phyloP scores from a whole-genome alignment of 2,113 vertebrate species.

The Saguinus midas region DNA sequence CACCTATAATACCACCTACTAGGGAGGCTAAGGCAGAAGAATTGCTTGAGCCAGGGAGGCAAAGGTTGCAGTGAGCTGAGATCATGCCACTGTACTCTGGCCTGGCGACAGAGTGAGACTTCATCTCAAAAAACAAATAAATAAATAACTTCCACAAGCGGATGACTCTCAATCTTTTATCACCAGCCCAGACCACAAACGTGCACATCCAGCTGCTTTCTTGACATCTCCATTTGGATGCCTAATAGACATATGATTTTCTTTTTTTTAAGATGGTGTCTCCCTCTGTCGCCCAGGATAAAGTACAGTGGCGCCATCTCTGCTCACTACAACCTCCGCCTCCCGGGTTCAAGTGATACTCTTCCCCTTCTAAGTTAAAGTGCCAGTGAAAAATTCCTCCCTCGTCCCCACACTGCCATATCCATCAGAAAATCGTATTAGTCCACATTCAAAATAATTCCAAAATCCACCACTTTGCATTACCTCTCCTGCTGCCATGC shows the following conservation, averaged over 20 bases:
- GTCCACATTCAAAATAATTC: neutral
- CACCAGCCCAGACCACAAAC: neutral
- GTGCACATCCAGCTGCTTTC: neutral
- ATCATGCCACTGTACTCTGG: too few relatives aligned
- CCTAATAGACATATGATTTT: neutral
- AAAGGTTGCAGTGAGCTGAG: too few relatives aligned
- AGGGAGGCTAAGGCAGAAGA: too few relatives aligned
- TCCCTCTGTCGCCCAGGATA: neutral
- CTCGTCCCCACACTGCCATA: neutral
- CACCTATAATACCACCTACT: too few relatives aligned
- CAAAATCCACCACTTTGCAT: neutral
- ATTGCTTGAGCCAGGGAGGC: too few relatives aligned
- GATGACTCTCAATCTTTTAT: neutral
- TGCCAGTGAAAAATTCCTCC: neutral
- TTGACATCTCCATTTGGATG: neutral
- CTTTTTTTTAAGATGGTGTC: neutral
- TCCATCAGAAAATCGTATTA: neutral
- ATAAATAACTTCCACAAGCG: constrained; percentile 16
- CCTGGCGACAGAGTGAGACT: too few relatives aligned
- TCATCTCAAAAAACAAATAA: too few relatives aligned
- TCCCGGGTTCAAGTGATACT: neutral
- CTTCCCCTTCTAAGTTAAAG: neutral
- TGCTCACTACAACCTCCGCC: neutral
- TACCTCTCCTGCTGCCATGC: neutral
- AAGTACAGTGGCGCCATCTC: neutral